phyloP scores from a whole-genome alignment of 2,113 vertebrate species.

The Caloenas nicobarica region DNA sequence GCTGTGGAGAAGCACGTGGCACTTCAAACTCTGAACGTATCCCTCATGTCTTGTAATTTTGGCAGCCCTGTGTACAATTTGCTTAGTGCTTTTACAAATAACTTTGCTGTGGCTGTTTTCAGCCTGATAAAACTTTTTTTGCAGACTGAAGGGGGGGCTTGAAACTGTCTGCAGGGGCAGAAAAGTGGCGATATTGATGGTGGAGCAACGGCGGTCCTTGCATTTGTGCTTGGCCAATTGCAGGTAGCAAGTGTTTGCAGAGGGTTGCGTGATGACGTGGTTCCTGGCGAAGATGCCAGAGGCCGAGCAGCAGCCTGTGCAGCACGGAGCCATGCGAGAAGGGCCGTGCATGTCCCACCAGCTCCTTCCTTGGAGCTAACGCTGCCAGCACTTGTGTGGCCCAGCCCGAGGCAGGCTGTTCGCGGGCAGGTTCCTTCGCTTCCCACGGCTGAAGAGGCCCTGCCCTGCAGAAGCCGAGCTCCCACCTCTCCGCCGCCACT shows the following conservation, averaged over 20 bases:
- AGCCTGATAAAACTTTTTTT: neutral
- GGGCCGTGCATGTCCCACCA: neutral
- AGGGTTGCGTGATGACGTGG: neutral
- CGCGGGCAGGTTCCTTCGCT: neutral
- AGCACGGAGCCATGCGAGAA: accelerated
- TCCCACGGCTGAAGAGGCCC: neutral
- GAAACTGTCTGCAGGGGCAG: neutral
- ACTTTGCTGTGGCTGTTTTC: neutral
- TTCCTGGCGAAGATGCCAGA: accelerated
- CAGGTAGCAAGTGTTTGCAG: neutral
- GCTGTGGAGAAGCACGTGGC: neutral
- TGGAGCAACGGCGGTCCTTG: neutral
- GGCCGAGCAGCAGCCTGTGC: neutral
- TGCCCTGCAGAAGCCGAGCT: neutral
- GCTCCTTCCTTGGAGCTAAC: neutral
- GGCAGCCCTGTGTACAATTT: accelerated
- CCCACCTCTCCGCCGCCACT: accelerated
- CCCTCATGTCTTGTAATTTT: neutral
- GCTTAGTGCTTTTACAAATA: neutral
- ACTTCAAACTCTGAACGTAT: neutral
- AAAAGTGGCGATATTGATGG: neutral
- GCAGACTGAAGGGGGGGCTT: neutral
- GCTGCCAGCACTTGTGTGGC: neutral
- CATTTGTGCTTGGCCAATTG: neutral
- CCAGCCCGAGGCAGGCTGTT: neutral